Evolutionary conservation across 2,113 vertebrate species (phyloP).

Genomic region (Galbula dea): DNA sequence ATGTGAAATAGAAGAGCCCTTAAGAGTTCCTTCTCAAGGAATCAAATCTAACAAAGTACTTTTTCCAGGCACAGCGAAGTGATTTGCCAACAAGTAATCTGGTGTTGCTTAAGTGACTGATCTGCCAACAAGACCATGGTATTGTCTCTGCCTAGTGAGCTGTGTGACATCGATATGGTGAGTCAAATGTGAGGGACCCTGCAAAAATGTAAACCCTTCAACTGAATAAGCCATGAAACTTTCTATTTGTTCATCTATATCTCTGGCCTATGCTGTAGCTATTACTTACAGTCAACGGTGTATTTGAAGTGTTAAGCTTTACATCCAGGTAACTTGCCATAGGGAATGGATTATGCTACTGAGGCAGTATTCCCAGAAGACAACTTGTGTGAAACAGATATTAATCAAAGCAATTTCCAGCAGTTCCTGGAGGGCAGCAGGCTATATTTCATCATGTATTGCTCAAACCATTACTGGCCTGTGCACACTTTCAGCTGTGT

Average conservation of each 20-base stretch:
- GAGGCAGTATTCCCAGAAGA: conserved; percentile 1
- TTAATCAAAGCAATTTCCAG: conserved; percentile 8
- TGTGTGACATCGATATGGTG: background rate
- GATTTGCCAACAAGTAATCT: background rate
- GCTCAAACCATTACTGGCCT: background rate
- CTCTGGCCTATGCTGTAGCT: background rate
- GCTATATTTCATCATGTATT: background rate
- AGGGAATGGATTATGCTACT: background rate
- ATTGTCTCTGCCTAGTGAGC: background rate
- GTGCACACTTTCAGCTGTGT: background rate
- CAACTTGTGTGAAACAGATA: background rate
- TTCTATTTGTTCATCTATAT: background rate
- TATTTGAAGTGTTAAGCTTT: background rate
- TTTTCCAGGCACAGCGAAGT: background rate
- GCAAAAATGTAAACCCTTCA: background rate
- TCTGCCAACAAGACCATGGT: background rate
- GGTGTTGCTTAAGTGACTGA: background rate
- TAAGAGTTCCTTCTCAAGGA: background rate
- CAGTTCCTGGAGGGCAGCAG: background rate
- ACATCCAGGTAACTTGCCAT: background rate
- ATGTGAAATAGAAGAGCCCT: background rate
- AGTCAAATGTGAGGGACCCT: background rate
- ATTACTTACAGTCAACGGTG: background rate
- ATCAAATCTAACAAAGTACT: background rate
- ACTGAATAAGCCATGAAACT: background rate